Evolutionary conservation across 2,797 vertebrate genomes (phyloP), one percentile per base, ranked within the genome.

Genomic region (Eurystomus glaucurus): DNA sequence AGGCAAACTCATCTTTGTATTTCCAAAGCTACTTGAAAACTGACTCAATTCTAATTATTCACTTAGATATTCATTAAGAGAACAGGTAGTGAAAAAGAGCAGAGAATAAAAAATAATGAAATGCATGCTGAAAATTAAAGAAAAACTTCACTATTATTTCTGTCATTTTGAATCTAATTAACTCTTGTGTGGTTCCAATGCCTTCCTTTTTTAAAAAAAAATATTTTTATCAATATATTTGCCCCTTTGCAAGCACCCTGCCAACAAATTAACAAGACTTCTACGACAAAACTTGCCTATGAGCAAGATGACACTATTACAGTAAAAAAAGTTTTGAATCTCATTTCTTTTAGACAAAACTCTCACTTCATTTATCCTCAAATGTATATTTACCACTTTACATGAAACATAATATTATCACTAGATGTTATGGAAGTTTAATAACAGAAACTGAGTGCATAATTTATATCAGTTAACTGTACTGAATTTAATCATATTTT

Each of bases 401-500:
- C 8, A 71, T 51, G 70, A 77, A 70, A 62, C 90, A 69, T 64
- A 43, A 43, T 43, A 43, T 43, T 43, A 43, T 43, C 41, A 43
- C 41, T 43, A 43, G 41, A 43, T 43, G 41, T 12, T 43, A 43
- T 13, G 41, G 16, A 43, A 43, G 16, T 43, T 43, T 43, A 43
- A 43, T 43, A 43, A 14, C 41, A 43, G 41, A 88, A 88, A 1
- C 12, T 69, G 46, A 1, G 11, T 69, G 46, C 7, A n/a, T 35
- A 52, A 39, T 89, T 93, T 70, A 33, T 43, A 76, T 51, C 29
- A 48, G 19, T 87, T 76, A 84, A 69, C 19, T 21, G 16, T 39
- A 76, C 14, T 55, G 77, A 89, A 69, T 82, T 94, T 91, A 29
- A 60, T 31, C 6, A 9, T 3, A 17, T 54, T 85, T 90, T 92